Evolutionary conservation across 2,797 vertebrate species (phyloP), one percentile per base, ranked within the genome.

Genomic region (Hemibagrus guttatus): DNA sequence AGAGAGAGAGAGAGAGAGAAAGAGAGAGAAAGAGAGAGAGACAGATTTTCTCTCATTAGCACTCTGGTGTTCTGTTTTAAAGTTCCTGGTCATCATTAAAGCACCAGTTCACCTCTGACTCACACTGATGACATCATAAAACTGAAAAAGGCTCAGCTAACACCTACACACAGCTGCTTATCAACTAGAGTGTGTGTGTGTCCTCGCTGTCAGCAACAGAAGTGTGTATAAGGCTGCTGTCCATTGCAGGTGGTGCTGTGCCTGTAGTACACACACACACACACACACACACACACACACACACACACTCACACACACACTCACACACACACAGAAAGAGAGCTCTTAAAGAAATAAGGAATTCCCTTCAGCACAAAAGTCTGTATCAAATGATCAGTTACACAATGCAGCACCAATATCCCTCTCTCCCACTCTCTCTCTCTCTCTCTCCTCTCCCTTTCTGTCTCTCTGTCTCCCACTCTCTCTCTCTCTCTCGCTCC

Each of bases 31-130:
- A 19, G 16, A 69, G 66, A 39, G 2, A 21, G 31, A 35, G 16
- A 39, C 6, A 69, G 42, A 26, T 0, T 5, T 14, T n/a, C 9
- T 11, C 9, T 23, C 4, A n/a, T 49, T 16, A 52, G 1, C 12
- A 49, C 42, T n/a, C 23, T 46, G 23, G 26, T 54, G 74, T 54
- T 76, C 46, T 19, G 49, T 49, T 49, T 28, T 81, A 64, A 81
- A 64, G 39, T 28, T 28, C 39, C 19, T 2, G 59, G 80, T 81
- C 74, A 35, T 78, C 74, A 79, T n/a, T 23, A 58, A 68, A 71
- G 80, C 79, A 31, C 71, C 39, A 26, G 35, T 72, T 79, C 86
- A 83, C 83, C 64, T 54, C 42, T 82, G 81, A 82, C 61, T 82
- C 75, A 58, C 42, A 54, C 81, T 82, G 81, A 82, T 68, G 81